Conservation (phyloP, 2,888 invertebrate species). For the Ischnura elegans region DNA sequence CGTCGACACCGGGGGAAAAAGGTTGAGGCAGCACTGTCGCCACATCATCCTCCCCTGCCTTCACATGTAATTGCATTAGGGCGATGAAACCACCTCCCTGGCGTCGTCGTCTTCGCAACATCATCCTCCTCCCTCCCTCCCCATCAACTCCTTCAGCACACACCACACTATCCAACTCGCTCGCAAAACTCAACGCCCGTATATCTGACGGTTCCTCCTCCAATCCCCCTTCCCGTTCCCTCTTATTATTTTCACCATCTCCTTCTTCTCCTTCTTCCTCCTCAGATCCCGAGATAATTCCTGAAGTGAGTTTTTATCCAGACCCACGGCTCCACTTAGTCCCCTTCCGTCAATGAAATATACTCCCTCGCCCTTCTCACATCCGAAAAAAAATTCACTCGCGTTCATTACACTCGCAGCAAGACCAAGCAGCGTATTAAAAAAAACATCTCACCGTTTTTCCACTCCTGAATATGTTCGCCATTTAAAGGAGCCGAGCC, state of each 20-base stretch:
- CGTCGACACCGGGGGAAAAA: not conserved
- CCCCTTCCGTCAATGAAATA: not conserved
- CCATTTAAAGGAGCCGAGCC: not conserved
- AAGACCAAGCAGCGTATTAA: not conserved
- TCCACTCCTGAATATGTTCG: not conserved
- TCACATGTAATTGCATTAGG: slow-evolving; percentile 42
- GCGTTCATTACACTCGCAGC: not conserved
- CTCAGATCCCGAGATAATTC: not conserved
- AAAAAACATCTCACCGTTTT: not conserved
- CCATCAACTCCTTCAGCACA: not conserved
- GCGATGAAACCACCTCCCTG: not conserved
- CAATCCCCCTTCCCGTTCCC: not conserved
- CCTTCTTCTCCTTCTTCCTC: too few species aligned
- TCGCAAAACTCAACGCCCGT: too few species aligned
- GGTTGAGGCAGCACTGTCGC: not conserved
- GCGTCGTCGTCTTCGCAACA: not conserved
- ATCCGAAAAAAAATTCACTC: not conserved
- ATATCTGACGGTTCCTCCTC: not conserved
- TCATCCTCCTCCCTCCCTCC: not conserved
- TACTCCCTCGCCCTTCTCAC: not conserved
- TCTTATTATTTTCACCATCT: not conserved
- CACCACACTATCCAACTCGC: not conserved
- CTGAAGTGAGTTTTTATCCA: not conserved
- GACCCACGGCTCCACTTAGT: not conserved
- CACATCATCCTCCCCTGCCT: too few species aligned